Evolutionary conservation across 2,888 invertebrate species (phyloP).

Genomic region (Caenorhabditis angaria): DNA sequence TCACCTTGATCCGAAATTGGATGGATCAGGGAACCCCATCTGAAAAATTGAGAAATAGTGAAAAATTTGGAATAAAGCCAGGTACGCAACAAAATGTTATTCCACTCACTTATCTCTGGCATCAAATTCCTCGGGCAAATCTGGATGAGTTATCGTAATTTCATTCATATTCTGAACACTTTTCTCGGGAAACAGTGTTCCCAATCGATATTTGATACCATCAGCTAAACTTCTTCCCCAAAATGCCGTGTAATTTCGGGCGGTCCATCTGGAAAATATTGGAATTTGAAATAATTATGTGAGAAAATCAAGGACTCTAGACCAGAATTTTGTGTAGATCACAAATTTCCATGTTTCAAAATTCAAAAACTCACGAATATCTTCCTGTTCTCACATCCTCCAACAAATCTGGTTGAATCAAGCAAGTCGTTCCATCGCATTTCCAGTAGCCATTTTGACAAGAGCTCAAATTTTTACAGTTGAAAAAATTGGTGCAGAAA

Average conservation of each 20-base stretch:
- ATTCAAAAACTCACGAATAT: slow-evolving; percentile 72
- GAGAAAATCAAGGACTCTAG: not conserved
- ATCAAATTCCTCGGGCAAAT: slow-evolving; percentile 82
- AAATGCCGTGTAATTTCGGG: slow-evolving; percentile 84
- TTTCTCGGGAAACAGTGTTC: slow-evolving; percentile 78
- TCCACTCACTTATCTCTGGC: slow-evolving; percentile 76
- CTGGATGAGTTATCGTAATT: slow-evolving; percentile 71
- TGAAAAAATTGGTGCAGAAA: not conserved
- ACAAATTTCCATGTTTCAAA: not conserved
- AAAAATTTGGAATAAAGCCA: too few species aligned
- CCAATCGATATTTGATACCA: slow-evolving; percentile 82
- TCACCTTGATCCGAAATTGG: slow-evolving; percentile 78
- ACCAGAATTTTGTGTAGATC: not conserved
- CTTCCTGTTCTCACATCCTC: slow-evolving; percentile 78
- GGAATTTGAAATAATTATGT: not conserved
- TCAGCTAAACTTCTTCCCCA: slow-evolving; percentile 85
- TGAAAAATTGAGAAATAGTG: slow-evolving; percentile 11
- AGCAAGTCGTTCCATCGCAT: slow-evolving; percentile 81
- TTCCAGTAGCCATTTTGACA: slow-evolving; percentile 72
- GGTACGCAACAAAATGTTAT: too few species aligned
- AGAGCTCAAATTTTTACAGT: slow-evolving; percentile 71
- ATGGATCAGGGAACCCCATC: slow-evolving; percentile 82
- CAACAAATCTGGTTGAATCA: slow-evolving; percentile 81
- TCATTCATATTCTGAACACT: slow-evolving; percentile 77
- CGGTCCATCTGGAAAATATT: slow-evolving; percentile 80